phyloP scores from a whole-genome alignment of 2,888 invertebrate species.

The Gymnosoma rotundatum region DNA sequence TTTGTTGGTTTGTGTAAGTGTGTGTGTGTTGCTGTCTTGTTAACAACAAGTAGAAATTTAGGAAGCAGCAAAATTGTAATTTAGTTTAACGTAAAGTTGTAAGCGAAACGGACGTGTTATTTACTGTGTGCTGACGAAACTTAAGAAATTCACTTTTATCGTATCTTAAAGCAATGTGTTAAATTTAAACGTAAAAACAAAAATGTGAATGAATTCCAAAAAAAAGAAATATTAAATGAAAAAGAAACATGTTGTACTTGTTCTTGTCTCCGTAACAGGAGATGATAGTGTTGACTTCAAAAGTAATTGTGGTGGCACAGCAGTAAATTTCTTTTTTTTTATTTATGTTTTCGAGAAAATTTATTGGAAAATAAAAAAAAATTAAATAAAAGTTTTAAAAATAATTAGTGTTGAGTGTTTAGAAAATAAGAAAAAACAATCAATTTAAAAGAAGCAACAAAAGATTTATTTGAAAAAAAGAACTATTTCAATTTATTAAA shows the following conservation, averaged over 20 bases:
- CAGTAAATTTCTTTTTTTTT: background rate
- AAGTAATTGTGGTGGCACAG: background rate
- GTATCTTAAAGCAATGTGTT: background rate
- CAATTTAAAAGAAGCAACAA: background rate
- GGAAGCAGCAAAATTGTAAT: conserved; percentile 61
- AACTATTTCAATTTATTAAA: too few species aligned
- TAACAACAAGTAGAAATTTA: conserved; percentile 68
- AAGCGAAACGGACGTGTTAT: conserved; percentile 60
- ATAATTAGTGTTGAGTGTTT: background rate
- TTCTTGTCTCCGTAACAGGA: background rate
- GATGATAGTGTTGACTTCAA: background rate
- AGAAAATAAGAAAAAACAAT: background rate
- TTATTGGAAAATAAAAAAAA: background rate
- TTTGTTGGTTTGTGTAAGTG: conserved; percentile 3
- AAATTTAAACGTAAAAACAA: background rate
- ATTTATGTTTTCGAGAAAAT: too few species aligned
- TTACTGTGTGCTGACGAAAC: background rate
- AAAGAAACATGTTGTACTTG: conserved; percentile 10
- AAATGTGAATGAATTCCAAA: background rate
- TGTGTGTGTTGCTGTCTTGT: conserved; percentile 29
- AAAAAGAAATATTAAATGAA: too few species aligned
- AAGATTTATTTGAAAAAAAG: too few species aligned
- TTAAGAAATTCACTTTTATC: background rate
- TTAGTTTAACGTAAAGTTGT: conserved; percentile 66
- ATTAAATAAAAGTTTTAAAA: background rate